A percentile compares a stretch with the other conserved stretches of the same genome.
Evolutionary conservation across 2,113 vertebrate genomes (phyloP).

Genomic region (Cochlearius cochlearius): DNA sequence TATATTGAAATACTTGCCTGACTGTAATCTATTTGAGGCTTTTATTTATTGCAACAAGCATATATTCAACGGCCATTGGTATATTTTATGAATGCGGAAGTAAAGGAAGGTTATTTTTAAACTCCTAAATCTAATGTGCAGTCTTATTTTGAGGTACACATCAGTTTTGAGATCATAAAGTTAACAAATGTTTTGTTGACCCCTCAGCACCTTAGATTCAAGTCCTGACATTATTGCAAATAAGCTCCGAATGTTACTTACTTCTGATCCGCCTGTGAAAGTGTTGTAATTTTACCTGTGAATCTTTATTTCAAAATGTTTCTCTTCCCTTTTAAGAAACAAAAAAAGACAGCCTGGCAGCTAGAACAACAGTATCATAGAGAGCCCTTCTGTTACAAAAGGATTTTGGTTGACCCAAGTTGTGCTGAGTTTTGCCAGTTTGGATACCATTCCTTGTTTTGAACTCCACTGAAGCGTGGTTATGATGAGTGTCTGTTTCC

Average conservation of each 20-base stretch:
- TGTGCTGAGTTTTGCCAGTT: not conserved
- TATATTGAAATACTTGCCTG: not conserved
- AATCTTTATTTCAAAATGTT: not conserved
- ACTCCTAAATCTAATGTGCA: not conserved
- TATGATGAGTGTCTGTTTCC: not conserved
- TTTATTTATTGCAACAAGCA: not conserved
- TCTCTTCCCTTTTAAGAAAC: not conserved
- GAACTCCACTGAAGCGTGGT: not conserved
- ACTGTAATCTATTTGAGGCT: not conserved
- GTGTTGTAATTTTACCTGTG: not conserved
- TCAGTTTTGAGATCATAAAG: not conserved
- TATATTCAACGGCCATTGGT: not conserved
- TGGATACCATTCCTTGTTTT: not conserved
- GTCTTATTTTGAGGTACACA: not conserved
- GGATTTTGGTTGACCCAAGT: not conserved
- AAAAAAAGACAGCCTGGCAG: not conserved
- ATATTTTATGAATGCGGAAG: not conserved
- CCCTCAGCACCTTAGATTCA: not conserved
- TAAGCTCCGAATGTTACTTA: not conserved
- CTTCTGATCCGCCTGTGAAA: not conserved
- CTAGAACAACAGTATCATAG: not conserved
- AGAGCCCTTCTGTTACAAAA: not conserved
- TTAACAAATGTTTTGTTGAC: not conserved
- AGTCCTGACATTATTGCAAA: not conserved
- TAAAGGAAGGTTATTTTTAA: not conserved